Evolutionary conservation across 2,888 invertebrate genomes (phyloP), one percentile per base, ranked within the genome.

Genomic region (Caenorhabditis sulstoni): DNA sequence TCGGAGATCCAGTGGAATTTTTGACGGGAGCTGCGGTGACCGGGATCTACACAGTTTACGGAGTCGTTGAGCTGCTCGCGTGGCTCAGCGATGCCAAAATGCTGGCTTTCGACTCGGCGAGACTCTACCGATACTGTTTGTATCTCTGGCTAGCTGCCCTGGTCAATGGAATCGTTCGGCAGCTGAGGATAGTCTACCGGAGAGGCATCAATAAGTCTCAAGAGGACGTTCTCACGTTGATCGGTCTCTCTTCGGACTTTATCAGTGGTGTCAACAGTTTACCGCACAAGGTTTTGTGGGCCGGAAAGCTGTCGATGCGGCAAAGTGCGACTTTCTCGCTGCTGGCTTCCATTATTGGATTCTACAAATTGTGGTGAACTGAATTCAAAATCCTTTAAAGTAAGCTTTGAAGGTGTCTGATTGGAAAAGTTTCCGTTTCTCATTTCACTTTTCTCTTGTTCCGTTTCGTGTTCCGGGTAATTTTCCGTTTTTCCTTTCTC

Each of bases 21-120:
- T 14, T 41, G 16, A 71, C 80, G 0, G 80, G 76, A 18, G 71
- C 81, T 12, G 78, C 84, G 0, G 85, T 87, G 37, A 87, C 87
- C 0, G 84, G 75, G 14, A 84, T 87, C 49, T 88, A 87, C 77
- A 85, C 87, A 7, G 85, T 87, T 20, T 88, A 87, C 53, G 85
- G 86, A 39, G 58, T 85, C 12, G 83, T 86, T 1, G 88, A 88
- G 61, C 45, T 85, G 1, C 18, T 77, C 2, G 88, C 88, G 1
- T 88, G 87, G 87, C 79, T 88, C 12, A 66, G 84, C 8, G 88
- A 88, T 59, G 86, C 87, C 3, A 86, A 87, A 47, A 2, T 88
- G 3, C 55, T 88, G 22, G 39, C 53, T 1, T 76, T 85, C 23
- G 84, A 88, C 55, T 61, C 85, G 5, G 86, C 79, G 1, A 49